Evolutionary conservation across 2,888 invertebrate species (phyloP).

Genomic region (Yponomeuta malinellus): DNA sequence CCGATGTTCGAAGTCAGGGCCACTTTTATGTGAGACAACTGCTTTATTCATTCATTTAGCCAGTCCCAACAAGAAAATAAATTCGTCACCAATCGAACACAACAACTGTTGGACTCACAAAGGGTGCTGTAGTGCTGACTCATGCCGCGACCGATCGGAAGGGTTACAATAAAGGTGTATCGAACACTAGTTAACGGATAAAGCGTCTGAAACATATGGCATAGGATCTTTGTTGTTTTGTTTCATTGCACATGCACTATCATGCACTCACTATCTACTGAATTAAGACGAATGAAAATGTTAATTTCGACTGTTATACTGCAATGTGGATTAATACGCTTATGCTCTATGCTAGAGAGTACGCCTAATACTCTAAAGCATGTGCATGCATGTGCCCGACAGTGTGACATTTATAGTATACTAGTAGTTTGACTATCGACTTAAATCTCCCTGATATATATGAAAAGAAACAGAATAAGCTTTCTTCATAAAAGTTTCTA

Average conservation of each 20-base stretch:
- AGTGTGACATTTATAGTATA: too few relatives aligned
- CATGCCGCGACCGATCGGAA: conserved; percentile 31
- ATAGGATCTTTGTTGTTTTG: neutral
- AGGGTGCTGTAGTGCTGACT: conserved; percentile 37
- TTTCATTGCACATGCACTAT: neutral
- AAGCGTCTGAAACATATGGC: conserved; percentile 15
- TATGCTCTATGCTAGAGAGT: too few relatives aligned
- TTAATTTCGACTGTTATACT: too few relatives aligned
- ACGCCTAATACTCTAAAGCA: too few relatives aligned
- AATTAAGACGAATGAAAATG: too few relatives aligned
- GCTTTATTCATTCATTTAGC: neutral
- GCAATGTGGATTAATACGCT: too few relatives aligned
- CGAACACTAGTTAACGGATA: conserved; percentile 53
- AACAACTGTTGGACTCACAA: conserved; percentile 3
- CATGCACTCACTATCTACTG: too few relatives aligned
- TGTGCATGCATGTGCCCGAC: too few relatives aligned
- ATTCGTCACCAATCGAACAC: conserved; percentile 10
- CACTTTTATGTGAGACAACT: too few relatives aligned
- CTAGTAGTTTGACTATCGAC: neutral
- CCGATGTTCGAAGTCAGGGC: too few relatives aligned
- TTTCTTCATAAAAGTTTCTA: neutral
- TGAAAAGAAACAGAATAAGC: neutral
- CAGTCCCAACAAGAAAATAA: neutral
- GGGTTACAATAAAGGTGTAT: conserved; percentile 33
- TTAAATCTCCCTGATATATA: neutral